Percentiles rank a stretch among this genome's conserved stretches.
Conservation (phyloP, 1,140 invertebrate genomes). For the Danaus melanippus region DNA sequence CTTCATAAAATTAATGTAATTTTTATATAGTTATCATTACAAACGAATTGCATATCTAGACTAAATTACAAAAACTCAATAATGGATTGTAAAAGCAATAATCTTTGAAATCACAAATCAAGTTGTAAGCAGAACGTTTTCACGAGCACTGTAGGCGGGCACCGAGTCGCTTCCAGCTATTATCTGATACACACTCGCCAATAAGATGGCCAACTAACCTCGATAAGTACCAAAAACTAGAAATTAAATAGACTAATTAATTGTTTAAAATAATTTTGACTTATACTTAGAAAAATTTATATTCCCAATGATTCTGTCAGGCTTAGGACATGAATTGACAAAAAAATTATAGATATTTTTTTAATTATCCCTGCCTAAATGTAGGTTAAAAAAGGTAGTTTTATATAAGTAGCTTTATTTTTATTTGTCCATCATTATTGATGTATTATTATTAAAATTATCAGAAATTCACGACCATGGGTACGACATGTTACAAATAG, state of each 20-base stretch:
- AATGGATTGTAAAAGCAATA: constrained; percentile 56
- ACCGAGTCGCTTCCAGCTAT: constrained; percentile 54
- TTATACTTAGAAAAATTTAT: too few species aligned
- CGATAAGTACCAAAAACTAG: not conserved
- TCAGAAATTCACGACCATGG: constrained; percentile 19
- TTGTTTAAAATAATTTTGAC: too few species aligned
- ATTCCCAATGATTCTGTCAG: too few species aligned
- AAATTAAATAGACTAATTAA: too few species aligned
- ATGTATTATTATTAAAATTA: too few species aligned
- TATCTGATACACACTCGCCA: constrained; percentile 28
- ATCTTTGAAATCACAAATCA: constrained; percentile 68
- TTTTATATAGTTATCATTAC: constrained; percentile 25
- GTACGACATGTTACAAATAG: constrained; percentile 51
- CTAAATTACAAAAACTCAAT: constrained; percentile 58
- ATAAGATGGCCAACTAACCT: constrained; percentile 1
- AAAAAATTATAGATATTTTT: too few species aligned
- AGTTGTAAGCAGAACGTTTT: constrained; percentile 64
- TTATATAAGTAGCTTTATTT: too few species aligned
- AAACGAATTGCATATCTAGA: constrained; percentile 30
- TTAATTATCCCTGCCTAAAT: too few species aligned
- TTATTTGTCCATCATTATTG: too few species aligned
- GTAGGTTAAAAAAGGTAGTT: too few species aligned
- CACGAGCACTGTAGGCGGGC: constrained; percentile 61
- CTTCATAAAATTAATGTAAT: not conserved
- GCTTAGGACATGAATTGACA: too few species aligned